Evolutionary conservation across 2,113 vertebrate species (phyloP), one percentile per base, ranked within the genome.

Genomic region (Mormyrus iriodes): DNA sequence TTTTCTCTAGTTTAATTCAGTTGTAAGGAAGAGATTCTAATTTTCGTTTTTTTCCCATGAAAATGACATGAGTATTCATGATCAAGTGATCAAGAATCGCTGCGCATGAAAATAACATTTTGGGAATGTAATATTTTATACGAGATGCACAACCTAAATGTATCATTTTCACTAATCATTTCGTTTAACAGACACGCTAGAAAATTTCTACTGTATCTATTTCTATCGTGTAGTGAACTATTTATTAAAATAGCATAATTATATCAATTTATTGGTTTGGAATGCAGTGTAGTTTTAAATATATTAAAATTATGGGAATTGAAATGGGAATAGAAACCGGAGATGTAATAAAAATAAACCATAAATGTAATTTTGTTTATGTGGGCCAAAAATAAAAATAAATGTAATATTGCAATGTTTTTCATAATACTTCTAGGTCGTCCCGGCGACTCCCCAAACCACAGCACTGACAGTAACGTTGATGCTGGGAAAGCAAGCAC

Each of bases 381-480:
- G 73, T 42, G 73, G 2, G 35, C 35, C 51, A 15, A 21, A 39
- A 55, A 55, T 86, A 46, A 86, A 48, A n/a, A 52, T 7, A 31
- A 44, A 13, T 35, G 21, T 21, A 61, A 61, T 44, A 46, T 10
- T 87, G 53, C 48, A 3, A 87, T 58, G 17, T 58, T 44, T 61
- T 85, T 85, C 19, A 13, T 51, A 12, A 48, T 53, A 35, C 31
- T 87, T 48, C 49, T 90, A 96, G 96, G 95, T 90, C 93, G 92
- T 58, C 92, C 92, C 35, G 95, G 94, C 27, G 97, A 97, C 89
- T 96, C 95, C 90, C 93, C 97, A 49, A 97, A 95, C 90, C 96
- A 96, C 92, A 94, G 92, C 19, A 94, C 92, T 55, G 95, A 97
- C 24, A 91, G 92, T 13, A 93, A 95, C 3, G 82, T 89, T 79